phyloP scores from a whole-genome alignment of 2,113 vertebrate genomes.

The Fulica atra region DNA sequence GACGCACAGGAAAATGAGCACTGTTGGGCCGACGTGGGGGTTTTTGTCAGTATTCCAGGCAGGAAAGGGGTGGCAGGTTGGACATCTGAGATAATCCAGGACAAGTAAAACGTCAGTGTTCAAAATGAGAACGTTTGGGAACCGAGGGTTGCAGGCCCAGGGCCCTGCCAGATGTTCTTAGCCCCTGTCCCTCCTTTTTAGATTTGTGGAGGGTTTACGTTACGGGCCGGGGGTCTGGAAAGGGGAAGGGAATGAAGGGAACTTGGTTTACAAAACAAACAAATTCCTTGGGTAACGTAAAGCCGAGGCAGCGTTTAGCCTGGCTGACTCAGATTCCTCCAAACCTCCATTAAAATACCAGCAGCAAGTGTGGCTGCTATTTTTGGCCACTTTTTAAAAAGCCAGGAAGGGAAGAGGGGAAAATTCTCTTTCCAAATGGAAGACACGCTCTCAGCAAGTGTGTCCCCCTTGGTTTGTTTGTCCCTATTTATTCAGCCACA shows the following conservation, averaged over 20 bases:
- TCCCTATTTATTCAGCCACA: background rate
- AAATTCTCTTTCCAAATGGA: conserved; percentile 1
- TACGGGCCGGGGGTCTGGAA: background rate
- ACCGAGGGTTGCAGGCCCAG: background rate
- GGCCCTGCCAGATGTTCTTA: background rate
- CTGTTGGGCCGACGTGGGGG: accelerated
- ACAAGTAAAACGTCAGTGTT: background rate
- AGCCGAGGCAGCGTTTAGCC: conserved; percentile 62
- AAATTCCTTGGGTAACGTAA: conserved; percentile 74
- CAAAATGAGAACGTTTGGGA: background rate
- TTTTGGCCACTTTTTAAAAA: conserved; percentile 50
- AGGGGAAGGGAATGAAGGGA: conserved; percentile 44
- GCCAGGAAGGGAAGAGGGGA: background rate
- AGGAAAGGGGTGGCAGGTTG: conserved; percentile 24
- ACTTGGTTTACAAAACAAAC: conserved; percentile 81
- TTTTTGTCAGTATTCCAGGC: background rate
- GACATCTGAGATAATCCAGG: conserved; percentile 37
- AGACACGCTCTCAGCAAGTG: conserved; percentile 2
- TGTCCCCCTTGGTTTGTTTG: background rate
- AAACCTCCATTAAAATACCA: conserved; percentile 82
- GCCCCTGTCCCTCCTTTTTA: background rate
- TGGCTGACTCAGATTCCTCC: conserved; percentile 78
- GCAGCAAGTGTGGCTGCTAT: conserved; percentile 66
- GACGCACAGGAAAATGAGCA: background rate
- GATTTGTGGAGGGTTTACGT: conserved; percentile 41